phyloP scores from a whole-genome alignment of 2,113 vertebrate species.

The Stictonetta naevosa region DNA sequence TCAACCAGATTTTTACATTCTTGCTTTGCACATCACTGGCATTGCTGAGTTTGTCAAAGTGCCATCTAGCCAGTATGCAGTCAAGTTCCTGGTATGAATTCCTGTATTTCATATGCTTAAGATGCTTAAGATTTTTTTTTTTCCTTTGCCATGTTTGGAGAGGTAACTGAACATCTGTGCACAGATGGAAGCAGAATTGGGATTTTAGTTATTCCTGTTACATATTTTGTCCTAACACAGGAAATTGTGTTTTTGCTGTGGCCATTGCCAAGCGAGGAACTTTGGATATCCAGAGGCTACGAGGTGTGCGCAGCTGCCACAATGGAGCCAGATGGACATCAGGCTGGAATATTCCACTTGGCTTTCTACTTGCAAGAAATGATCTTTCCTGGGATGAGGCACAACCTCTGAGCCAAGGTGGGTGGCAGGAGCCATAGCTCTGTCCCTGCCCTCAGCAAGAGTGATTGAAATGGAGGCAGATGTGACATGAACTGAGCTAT shows the following conservation, averaged over 20 bases:
- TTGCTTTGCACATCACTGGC: neutral
- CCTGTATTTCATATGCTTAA: neutral
- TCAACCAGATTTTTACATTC: neutral
- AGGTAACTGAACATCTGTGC: neutral
- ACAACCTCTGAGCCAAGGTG: conserved; percentile 85
- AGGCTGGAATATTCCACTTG: conserved; percentile 90
- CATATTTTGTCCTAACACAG: conserved; percentile 44
- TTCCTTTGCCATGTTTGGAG: neutral
- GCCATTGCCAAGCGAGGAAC: conserved; percentile 81
- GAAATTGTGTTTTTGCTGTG: conserved; percentile 86
- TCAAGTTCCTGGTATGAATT: neutral
- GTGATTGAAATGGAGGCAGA: neutral
- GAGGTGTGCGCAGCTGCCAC: conserved; percentile 85
- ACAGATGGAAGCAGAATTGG: neutral
- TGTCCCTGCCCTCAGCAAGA: neutral
- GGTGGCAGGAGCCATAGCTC: neutral
- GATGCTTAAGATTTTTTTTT: neutral
- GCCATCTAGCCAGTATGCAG: neutral
- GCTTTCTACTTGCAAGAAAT: conserved; percentile 87
- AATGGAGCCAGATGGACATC: conserved; percentile 86
- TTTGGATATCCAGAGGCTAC: conserved; percentile 79
- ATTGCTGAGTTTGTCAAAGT: neutral
- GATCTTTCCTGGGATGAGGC: conserved; percentile 84
- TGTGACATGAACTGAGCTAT: neutral
- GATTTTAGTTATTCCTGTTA: neutral